Evolutionary conservation across 2,113 vertebrate genomes (phyloP).

Genomic region (Zosterops lateralis): DNA sequence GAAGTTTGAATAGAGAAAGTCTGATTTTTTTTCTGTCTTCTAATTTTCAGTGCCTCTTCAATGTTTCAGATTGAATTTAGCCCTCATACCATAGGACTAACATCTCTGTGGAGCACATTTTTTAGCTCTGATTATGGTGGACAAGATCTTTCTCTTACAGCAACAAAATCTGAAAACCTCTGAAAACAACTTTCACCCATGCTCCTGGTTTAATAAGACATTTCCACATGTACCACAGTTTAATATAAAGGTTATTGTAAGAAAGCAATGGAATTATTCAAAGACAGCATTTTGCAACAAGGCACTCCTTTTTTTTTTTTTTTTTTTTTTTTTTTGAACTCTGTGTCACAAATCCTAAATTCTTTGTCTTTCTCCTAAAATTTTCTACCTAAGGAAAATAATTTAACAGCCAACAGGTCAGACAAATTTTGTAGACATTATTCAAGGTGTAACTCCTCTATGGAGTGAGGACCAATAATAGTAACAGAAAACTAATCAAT

Average conservation of each 20-base stretch:
- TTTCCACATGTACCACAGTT: not conserved
- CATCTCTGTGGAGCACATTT: rapidly evolving
- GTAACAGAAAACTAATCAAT: not conserved
- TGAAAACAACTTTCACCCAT: not conserved
- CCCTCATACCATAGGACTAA: not conserved
- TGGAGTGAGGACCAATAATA: not conserved
- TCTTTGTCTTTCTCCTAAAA: not conserved
- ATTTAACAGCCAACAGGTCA: not conserved
- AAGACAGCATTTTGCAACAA: not conserved
- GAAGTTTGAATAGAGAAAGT: not conserved
- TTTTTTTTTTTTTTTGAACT: not conserved
- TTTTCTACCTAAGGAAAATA: not conserved
- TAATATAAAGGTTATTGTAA: not conserved
- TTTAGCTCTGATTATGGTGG: not conserved
- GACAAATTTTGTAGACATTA: not conserved
- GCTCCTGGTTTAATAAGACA: not conserved
- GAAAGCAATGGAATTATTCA: not conserved
- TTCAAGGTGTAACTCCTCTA: not conserved
- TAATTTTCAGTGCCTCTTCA: not conserved
- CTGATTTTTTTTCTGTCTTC: not conserved
- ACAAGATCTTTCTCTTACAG: not conserved
- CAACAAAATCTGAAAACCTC: not conserved
- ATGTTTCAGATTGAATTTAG: not conserved
- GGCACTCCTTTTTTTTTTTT: not conserved
- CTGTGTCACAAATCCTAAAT: not conserved